A percentile compares a stretch with the other conserved stretches of the same genome.
Conservation (phyloP, 2,888 invertebrate genomes). For the Drosophila ustulata region DNA sequence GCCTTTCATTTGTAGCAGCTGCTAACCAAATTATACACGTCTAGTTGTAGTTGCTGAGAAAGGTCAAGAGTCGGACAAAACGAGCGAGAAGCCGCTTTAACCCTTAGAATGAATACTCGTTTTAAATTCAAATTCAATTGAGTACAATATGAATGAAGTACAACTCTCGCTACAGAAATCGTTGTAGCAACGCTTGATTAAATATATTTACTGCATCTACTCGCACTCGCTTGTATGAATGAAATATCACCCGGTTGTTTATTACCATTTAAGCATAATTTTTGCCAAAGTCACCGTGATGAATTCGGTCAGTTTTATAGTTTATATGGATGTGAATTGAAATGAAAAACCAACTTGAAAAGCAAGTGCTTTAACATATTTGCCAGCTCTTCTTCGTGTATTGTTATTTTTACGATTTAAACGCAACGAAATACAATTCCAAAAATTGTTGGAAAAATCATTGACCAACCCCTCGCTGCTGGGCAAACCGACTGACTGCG, state of each 20-base stretch:
- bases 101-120: conserved; percentile 24
- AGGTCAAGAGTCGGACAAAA: conserved; percentile 46
- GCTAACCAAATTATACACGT: conserved; percentile 46
- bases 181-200: too few species aligned
- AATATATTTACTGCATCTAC: conserved; percentile 1
- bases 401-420: conserved; percentile 37
- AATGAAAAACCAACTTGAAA: conserved; percentile 27
- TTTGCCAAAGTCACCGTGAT: neutral
- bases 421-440: conserved; percentile 48
- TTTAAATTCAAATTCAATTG: conserved; percentile 22
- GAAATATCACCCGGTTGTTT: conserved; percentile 14
- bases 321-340: conserved; percentile 5
- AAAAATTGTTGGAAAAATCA: conserved; percentile 38
- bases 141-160: conserved; percentile 1
- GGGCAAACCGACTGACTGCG: conserved; percentile 5
- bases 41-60: conserved; percentile 26
- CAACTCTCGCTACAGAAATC: neutral
- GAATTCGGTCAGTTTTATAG: conserved; percentile 10
- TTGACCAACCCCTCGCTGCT: conserved; percentile 11
- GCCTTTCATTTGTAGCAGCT: conserved; percentile 55
- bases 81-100: conserved; percentile 28
- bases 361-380: conserved; percentile 38
- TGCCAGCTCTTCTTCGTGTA: conserved; percentile 10
- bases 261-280: neutral
- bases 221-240: conserved; percentile 2